Base-by-base conservation (phyloP, 2,797 vertebrate genomes). In the Megalops cyprinoides region DNA sequence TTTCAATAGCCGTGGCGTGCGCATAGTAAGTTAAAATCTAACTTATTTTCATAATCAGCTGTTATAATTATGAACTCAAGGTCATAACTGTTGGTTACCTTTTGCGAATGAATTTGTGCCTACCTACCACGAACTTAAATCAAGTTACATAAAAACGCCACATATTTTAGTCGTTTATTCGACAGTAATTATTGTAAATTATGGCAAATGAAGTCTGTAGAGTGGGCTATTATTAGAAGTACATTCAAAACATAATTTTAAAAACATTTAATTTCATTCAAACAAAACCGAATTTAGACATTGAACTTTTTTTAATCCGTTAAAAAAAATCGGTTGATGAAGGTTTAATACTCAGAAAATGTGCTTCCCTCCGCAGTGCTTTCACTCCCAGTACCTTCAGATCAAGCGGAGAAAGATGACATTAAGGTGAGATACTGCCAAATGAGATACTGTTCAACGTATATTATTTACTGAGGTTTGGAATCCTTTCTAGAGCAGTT, bases 321-420 rank as follows among this genome's bases (percentile, higher is more conserved):
- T n/a, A n/a, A n/a, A 18, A 48, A 18, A 28, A 48, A 34, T 28
- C 18, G n/a, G 44, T 9, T 28, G 48, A 49, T n/a, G 42, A 6
- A 15, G 12, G 28, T 6, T 9, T 9, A 65, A 23, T 75, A 31
- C 34, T 53, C 20, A 37, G 4, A 75, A 49, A 75, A 20, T 49
- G 28, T 44, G 25, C 18, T 49, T 75, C 4, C 46, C 25, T 25
- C 74, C 71, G 18, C 88, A 95, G 94, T 88, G 89, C 85, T 90
- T 79, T 90, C 93, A 81, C 86, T 92, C 87, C 94, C 94, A 58
- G 86, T 93, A 88, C 89, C 91, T 82, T 84, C 87, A 28, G 82
- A 90, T 92, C 89, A 88, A 87, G 87, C 90, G 90, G 93, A 94
- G 83, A 89, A 90, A 86, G 91, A 91, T 18, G 93, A 94, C 82